Conservation (phyloP, 2,888 invertebrate species). For the Resseliella maxima region DNA sequence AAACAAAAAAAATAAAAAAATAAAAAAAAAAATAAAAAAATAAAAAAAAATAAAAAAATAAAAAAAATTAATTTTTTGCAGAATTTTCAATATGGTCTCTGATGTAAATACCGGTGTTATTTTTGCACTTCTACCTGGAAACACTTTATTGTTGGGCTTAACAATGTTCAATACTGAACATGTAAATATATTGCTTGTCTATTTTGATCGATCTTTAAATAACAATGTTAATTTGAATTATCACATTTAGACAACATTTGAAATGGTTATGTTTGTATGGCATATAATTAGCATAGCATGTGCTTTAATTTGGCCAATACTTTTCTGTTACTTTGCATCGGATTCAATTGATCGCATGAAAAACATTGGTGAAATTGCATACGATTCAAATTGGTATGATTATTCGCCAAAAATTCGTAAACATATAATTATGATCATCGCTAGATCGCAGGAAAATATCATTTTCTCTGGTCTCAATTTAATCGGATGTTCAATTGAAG, state of each 20-base stretch:
- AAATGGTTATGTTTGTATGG: neutral
- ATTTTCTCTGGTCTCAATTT: neutral
- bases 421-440: neutral
- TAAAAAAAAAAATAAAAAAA: too few species aligned
- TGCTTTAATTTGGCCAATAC: neutral
- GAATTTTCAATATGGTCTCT: neutral
- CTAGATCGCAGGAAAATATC: neutral
- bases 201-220: too few species aligned
- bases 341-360: neutral
- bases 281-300: neutral
- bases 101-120: neutral
- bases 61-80: neutral
- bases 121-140: neutral
- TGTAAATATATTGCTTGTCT: neutral
- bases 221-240: too few species aligned
- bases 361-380: neutral
- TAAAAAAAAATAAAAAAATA: too few species aligned
- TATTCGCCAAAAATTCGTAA: neutral
- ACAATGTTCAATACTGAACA: neutral
- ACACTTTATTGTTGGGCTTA: neutral
- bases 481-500: neutral
- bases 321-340: neutral
- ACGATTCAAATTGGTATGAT: constrained; percentile 15
- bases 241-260: neutral
- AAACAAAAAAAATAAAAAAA: too few species aligned